Evolutionary conservation across 1,140 invertebrate species (phyloP).

Genomic region (Drosophila oshimai): DNA sequence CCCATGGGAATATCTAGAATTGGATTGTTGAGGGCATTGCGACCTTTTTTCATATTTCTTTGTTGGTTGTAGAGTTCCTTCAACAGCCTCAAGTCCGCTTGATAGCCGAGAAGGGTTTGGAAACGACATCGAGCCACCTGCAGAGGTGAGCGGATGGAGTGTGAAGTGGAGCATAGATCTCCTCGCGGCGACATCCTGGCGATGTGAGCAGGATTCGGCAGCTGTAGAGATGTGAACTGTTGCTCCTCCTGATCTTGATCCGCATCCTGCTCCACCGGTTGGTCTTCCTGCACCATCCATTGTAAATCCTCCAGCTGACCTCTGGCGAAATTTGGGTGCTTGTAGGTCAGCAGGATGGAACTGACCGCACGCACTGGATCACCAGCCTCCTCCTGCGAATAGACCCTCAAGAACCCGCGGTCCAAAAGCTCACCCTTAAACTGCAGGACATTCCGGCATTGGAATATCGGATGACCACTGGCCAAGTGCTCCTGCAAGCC

Average conservation of each 20-base stretch:
- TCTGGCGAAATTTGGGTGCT: constrained; percentile 12
- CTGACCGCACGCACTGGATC: not conserved
- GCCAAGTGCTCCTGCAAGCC: constrained; percentile 42
- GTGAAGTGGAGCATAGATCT: not conserved
- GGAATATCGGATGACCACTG: constrained; percentile 19
- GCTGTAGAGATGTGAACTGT: not conserved
- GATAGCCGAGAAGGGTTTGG: constrained; percentile 7
- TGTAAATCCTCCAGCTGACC: not conserved
- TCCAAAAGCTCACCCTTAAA: constrained; percentile 1
- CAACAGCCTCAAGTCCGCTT: constrained; percentile 13
- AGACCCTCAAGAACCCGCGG: constrained; percentile 23
- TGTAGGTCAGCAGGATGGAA: not conserved
- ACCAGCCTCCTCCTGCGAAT: no score
- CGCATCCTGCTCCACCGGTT: not conserved
- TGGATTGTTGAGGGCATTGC: not conserved
- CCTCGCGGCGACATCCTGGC: not conserved
- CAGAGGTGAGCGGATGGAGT: not conserved
- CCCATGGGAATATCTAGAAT: no score
- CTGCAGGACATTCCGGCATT: constrained; percentile 8
- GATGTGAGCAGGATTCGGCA: not conserved
- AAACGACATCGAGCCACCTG: constrained; percentile 38
- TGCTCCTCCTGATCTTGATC: not conserved
- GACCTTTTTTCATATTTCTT: not conserved
- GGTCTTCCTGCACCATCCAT: not conserved
- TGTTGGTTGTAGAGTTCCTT: not conserved